These are phyloP conservation scores for Catocala fraxini DNA, from an alignment of 2,888 invertebrate genomes.

Conservation along the genomic window DNA sequence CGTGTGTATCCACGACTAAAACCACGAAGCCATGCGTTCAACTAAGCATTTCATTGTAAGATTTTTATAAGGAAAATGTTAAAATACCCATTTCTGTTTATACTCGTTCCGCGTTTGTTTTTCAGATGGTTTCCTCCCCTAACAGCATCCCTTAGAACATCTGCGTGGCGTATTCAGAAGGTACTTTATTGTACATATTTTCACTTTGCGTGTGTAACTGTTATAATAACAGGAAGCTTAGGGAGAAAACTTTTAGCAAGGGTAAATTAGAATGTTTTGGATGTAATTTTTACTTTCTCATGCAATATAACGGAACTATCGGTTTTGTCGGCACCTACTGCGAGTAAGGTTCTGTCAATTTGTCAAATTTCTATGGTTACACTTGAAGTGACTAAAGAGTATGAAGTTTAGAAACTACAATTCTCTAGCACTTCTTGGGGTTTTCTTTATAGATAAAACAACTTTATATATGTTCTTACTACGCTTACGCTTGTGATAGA, in stretches of 20 bases:
- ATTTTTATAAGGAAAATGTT: neutral
- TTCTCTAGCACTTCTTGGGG: no score
- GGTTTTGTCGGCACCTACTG: no score
- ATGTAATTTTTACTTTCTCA: no score
- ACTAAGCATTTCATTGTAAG: constrained; percentile 1
- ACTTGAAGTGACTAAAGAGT: no score
- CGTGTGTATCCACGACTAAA: no score
- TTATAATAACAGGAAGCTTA: constrained; percentile 4
- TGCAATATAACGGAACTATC: no score
- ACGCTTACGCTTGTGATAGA: no score
- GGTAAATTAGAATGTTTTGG: neutral
- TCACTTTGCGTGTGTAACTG: constrained; percentile 12
- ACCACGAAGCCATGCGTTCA: neutral
- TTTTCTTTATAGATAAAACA: no score
- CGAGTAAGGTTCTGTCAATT: no score
- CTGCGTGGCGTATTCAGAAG: constrained; percentile 27
- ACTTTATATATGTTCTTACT: no score
- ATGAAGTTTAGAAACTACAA: no score
- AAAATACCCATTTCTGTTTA: neutral
- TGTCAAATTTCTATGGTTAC: no score
- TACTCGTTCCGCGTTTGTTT: constrained; percentile 20
- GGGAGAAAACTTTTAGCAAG: neutral
- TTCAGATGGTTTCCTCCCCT: constrained; percentile 5
- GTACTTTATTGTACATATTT: constrained; percentile 29
- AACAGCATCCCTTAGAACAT: constrained; percentile 28